Evolutionary conservation across 2,888 invertebrate genomes (phyloP).

Genomic region (Orthosia gothica): DNA sequence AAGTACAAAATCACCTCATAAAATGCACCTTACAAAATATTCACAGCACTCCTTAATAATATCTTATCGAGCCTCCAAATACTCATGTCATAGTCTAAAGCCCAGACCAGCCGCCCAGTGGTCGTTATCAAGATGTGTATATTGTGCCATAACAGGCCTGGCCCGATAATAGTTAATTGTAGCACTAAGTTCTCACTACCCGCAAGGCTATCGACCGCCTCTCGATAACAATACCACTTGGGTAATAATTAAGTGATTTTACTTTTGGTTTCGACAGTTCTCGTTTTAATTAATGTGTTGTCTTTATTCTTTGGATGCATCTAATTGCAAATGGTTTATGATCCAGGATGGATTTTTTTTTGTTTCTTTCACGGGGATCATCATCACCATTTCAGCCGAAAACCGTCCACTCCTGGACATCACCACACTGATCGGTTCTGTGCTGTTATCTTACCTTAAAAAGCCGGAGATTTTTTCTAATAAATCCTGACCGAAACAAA

Average conservation of each 20-base stretch:
- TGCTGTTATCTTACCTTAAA: no score
- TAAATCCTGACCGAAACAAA: not conserved
- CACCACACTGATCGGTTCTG: no score
- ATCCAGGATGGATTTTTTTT: not conserved
- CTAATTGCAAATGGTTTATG: not conserved
- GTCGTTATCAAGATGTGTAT: slow-evolving; percentile 66
- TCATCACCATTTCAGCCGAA: no score
- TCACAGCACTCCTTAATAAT: slow-evolving; percentile 59
- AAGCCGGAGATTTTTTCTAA: no score
- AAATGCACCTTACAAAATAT: slow-evolving; percentile 39
- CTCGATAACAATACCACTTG: slow-evolving; percentile 66
- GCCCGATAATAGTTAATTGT: slow-evolving; percentile 63
- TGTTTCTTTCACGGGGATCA: no score
- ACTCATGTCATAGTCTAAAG: slow-evolving; percentile 63
- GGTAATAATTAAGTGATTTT: slow-evolving; percentile 65
- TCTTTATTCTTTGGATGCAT: slow-evolving; percentile 10
- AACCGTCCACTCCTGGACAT: no score
- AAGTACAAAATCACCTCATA: not conserved
- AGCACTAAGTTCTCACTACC: slow-evolving; percentile 65
- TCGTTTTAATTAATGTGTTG: slow-evolving; percentile 55
- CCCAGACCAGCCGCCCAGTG: slow-evolving; percentile 55
- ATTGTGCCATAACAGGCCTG: slow-evolving; percentile 63
- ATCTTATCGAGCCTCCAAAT: slow-evolving; percentile 62
- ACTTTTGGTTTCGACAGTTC: slow-evolving; percentile 57
- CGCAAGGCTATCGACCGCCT: slow-evolving; percentile 60